Conservation (phyloP, 2,888 invertebrate genomes). For the Hypercompe scribonia region DNA sequence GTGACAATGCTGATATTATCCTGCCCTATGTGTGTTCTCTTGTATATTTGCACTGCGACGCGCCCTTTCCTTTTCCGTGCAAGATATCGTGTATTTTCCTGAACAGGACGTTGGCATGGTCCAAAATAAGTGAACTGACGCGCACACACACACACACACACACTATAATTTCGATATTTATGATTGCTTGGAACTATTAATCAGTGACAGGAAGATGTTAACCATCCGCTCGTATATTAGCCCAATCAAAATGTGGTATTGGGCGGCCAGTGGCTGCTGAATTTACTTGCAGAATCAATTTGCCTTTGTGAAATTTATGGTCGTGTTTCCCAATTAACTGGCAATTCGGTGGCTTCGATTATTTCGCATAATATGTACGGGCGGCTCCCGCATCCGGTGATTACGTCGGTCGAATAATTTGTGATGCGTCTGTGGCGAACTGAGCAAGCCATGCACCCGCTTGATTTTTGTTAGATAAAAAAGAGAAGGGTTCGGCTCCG, state of each 20-base stretch:
- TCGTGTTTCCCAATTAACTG: slow-evolving; percentile 84
- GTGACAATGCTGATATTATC: slow-evolving; percentile 73
- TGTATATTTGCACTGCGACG: slow-evolving; percentile 57
- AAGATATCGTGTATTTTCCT: slow-evolving; percentile 55
- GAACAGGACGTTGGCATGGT: slow-evolving; percentile 46
- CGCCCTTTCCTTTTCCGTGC: slow-evolving; percentile 57
- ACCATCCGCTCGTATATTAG: slow-evolving; percentile 74
- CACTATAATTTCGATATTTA: slow-evolving; percentile 68
- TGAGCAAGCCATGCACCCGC: slow-evolving; percentile 61
- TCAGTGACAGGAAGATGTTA: slow-evolving; percentile 77
- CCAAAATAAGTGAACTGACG: slow-evolving; percentile 63
- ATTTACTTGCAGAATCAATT: slow-evolving; percentile 78
- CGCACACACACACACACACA: slow-evolving; percentile 66
- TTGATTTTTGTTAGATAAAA: slow-evolving; percentile 85
- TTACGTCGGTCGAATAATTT: slow-evolving; percentile 82
- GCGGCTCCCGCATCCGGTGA: slow-evolving; percentile 86
- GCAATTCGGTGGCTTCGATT: slow-evolving; percentile 86
- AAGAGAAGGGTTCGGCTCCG: slow-evolving; percentile 51
- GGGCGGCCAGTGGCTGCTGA: slow-evolving; percentile 59
- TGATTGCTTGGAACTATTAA: slow-evolving; percentile 71
- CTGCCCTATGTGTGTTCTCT: slow-evolving; percentile 61
- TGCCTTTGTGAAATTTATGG: slow-evolving; percentile 79
- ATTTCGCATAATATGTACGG: slow-evolving; percentile 85
- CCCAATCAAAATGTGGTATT: slow-evolving; percentile 84
- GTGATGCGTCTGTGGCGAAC: slow-evolving; percentile 80